Conservation (phyloP, 64 coral and sea anemone genomes). For the Pachyseris speciosa region DNA sequence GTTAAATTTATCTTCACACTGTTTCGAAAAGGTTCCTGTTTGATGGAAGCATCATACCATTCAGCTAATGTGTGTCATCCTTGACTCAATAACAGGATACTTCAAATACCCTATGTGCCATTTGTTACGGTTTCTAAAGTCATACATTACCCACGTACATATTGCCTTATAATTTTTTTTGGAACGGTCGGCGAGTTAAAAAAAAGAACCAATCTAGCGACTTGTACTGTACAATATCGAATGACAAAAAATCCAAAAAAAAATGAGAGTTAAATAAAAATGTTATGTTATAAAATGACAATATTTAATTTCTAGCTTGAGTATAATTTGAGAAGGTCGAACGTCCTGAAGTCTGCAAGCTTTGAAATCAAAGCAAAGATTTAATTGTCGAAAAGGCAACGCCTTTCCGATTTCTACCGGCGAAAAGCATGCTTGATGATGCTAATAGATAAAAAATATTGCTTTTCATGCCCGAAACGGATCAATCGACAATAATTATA, state of each 20-base stretch:
- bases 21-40: no score
- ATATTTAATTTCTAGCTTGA: background rate
- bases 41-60: no score
- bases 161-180: no score
- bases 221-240: background rate
- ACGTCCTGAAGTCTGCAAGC: background rate
- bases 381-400: slow-evolving; percentile 24
- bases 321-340: background rate
- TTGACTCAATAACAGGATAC: no score
- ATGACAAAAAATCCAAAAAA: background rate
- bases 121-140: no score
- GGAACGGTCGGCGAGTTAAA: no score
- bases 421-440: background rate
- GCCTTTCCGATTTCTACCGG: background rate
- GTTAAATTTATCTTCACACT: no score
- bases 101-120: no score
- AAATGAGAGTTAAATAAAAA: background rate
- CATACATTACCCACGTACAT: no score
- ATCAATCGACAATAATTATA: background rate
- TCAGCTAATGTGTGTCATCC: no score
- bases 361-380: background rate
- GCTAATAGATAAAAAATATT: background rate
- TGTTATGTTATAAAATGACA: background rate
- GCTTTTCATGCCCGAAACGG: background rate
- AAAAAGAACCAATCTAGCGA: no score